These are phyloP conservation scores for Aphelocoma californica DNA, from an alignment of 2,797 vertebrate genomes.

Conservation along the genomic window DNA sequence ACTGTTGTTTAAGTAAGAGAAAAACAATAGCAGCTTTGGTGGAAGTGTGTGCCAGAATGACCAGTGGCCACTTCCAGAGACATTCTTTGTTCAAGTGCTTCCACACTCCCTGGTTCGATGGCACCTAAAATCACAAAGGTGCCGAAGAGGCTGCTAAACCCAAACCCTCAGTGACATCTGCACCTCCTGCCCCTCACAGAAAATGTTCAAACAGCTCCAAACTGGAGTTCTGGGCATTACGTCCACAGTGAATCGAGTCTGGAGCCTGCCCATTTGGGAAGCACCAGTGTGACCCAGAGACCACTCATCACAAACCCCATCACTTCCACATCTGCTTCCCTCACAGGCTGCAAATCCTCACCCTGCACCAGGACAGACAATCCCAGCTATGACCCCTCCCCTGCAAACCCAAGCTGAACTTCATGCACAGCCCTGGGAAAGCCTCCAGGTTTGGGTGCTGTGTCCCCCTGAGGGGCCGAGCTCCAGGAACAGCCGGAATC, in stretches of 20 bases:
- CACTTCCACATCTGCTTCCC: background rate
- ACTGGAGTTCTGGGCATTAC: fast-evolving
- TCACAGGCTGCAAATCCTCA: background rate
- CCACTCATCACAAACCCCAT: fast-evolving
- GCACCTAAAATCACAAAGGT: background rate
- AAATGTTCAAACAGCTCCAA: fast-evolving
- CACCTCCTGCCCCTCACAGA: background rate
- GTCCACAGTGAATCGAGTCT: fast-evolving
- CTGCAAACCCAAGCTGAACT: background rate
- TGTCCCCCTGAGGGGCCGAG: background rate
- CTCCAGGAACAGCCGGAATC: background rate
- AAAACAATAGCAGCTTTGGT: constrained; percentile 37
- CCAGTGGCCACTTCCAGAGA: constrained; percentile 50
- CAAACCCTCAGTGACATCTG: fast-evolving
- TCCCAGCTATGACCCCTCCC: background rate
- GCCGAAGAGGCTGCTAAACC: background rate
- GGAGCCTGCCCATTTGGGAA: background rate
- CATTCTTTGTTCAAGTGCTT: constrained; percentile 1
- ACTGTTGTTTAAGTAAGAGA: constrained; percentile 20
- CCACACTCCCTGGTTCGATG: background rate
- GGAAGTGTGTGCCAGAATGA: constrained; percentile 10
- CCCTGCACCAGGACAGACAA: background rate
- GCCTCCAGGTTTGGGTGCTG: fast-evolving
- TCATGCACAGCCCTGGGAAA: fast-evolving
- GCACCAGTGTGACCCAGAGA: fast-evolving